Evolutionary conservation across 2,888 invertebrate species (phyloP), one percentile per base, ranked within the genome.

Genomic region (Leucophenga maculata): DNA sequence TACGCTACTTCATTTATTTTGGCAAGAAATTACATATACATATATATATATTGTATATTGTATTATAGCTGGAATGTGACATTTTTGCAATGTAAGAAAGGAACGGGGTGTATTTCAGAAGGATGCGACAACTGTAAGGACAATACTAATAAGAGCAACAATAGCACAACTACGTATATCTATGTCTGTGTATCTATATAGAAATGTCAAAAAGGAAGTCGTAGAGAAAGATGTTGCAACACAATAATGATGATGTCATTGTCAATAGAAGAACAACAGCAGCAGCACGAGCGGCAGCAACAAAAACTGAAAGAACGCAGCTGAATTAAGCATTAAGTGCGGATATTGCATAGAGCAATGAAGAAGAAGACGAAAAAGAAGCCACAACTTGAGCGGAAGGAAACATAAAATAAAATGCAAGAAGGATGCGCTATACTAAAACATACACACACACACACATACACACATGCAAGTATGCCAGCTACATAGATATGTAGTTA

Each of bases 221-320:
- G 46, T 18, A 52, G 65, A 50, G 59, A 20, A 54, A 54, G 52
- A 22, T 64, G 52, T 48, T 20, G 46, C 72, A 78, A 76, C 76
- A 83, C 86, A 79, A 82, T 86, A 83, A 84, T 86, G 85, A 83
- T 86, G 85, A 86, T 86, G 85, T 85, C 85, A 86, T 86, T 86
- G 86, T 86, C 85, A 86, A 86, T 84, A 81, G 74, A 68, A 77
- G 69, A 76, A 67, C 74, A 74, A 46, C 77, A 75, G 67, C 73
- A 70, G 39, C 71, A 75, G 59, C 68, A 72, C 62, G 70, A 71
- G n/a, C n/a, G 68, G 67, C 70, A 74, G 48, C 48, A 72, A 62
- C 64, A 72, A 46, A 22, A 68, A 52, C 59, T 72, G 55, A 69
- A 74, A 67, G 62, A 69, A 68, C 76, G 67, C 78, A 84, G 84